These are phyloP conservation scores for Antidorcas marsupialis DNA, from an alignment of 2,113 vertebrate genomes.

Conservation along the genomic window DNA sequence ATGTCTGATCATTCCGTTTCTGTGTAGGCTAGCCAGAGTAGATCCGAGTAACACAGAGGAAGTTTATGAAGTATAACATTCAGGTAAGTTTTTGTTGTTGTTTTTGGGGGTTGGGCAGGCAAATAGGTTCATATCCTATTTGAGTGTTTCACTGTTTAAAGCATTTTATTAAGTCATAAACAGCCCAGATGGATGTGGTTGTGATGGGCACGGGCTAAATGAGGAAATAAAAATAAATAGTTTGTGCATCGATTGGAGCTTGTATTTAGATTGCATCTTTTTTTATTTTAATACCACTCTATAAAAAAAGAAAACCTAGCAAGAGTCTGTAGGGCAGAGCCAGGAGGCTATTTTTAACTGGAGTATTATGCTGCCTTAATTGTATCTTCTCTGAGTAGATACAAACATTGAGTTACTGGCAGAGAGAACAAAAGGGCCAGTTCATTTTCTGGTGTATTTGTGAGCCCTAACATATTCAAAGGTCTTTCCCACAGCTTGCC, in stretches of 20 bases:
- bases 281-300: conserved; percentile 63
- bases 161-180: conserved; percentile 67
- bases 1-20: conserved; percentile 19
- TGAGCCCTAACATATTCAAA: neutral
- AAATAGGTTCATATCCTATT: conserved; percentile 5
- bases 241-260: conserved; percentile 58
- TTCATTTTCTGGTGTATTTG: conserved; percentile 28
- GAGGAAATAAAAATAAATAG: conserved; percentile 72
- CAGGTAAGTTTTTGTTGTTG: conserved; percentile 1
- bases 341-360: conserved; percentile 40
- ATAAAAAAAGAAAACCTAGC: conserved; percentile 27
- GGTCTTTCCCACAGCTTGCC: conserved; percentile 34
- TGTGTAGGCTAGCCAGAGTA: neutral
- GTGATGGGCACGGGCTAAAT: conserved; percentile 55
- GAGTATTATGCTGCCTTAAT: conserved; percentile 55
- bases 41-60: neutral
- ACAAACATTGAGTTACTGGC: conserved; percentile 19
- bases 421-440: neutral
- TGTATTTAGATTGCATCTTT: conserved; percentile 63
- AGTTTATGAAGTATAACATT: conserved; percentile 42
- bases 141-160: conserved; percentile 50
- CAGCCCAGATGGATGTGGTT: conserved; percentile 41
- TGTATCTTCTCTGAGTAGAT: conserved; percentile 52
- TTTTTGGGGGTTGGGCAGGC: neutral
- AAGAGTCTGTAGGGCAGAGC: conserved; percentile 42